These are phyloP conservation scores for Pterobdella sp. DNA, from an alignment of 2,888 invertebrate species.

Conservation along the genomic window DNA sequence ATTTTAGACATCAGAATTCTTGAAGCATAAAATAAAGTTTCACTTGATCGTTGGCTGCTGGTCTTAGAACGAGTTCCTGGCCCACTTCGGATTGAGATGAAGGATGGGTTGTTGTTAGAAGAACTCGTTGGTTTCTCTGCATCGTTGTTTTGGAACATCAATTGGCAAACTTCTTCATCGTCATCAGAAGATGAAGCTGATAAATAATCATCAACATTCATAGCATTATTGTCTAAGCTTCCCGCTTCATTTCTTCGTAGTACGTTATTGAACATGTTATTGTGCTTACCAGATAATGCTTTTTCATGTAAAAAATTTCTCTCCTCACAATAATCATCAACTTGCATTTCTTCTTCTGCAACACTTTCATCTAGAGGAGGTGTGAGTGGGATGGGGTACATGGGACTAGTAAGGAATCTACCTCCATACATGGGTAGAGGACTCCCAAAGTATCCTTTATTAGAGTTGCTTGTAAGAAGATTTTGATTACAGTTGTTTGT, in stretches of 20 bases:
- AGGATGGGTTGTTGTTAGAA: conserved; percentile 6
- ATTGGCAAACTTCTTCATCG: conserved; percentile 26
- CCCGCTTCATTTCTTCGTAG: neutral
- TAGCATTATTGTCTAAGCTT: neutral
- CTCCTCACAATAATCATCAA: conserved; percentile 8
- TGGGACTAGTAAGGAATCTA: conserved; percentile 19
- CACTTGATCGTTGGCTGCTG: conserved; percentile 9
- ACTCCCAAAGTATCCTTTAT: conserved; percentile 17
- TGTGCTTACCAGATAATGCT: neutral
- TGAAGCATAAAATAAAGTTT: neutral
- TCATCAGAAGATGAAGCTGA: conserved; percentile 27
- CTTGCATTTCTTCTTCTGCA: neutral
- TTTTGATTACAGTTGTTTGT: too few species aligned
- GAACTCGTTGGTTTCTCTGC: neutral
- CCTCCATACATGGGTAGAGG: conserved; percentile 20
- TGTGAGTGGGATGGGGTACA: conserved; percentile 23
- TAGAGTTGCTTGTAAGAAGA: neutral
- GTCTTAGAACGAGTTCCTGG: conserved; percentile 16
- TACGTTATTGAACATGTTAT: neutral
- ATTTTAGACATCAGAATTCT: too few species aligned
- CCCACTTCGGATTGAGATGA: neutral
- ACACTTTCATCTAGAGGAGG: conserved; percentile 19
- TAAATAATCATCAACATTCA: conserved; percentile 18
- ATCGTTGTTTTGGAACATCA: conserved; percentile 21
- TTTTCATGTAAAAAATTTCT: neutral